Conservation (phyloP, 2,888 invertebrate species). For the Penaeus monodon region DNA sequence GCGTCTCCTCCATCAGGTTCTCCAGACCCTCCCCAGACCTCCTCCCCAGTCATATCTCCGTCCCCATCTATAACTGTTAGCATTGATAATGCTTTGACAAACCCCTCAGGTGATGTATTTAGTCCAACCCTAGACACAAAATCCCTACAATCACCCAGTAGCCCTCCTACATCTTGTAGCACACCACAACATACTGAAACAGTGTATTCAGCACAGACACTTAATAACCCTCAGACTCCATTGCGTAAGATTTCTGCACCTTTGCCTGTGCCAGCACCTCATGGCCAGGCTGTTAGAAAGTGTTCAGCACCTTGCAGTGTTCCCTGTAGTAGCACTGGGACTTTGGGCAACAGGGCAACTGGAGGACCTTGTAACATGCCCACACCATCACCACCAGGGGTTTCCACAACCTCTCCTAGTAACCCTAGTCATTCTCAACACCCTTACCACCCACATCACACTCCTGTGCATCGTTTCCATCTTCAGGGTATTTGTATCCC, state of each 20-base stretch:
- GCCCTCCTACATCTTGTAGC: not conserved
- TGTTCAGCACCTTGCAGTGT: slow-evolving; percentile 47
- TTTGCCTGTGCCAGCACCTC: slow-evolving; percentile 26
- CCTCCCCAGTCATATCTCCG: slow-evolving; percentile 35
- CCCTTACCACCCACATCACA: slow-evolving; percentile 25
- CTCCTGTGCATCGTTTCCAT: slow-evolving; percentile 35
- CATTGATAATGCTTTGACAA: slow-evolving; percentile 25
- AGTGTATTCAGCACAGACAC: not conserved
- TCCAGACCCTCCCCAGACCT: slow-evolving; percentile 30
- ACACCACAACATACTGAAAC: slow-evolving; percentile 1
- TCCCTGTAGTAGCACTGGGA: slow-evolving; percentile 18
- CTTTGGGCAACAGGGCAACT: slow-evolving; percentile 25
- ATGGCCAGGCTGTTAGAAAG: slow-evolving; percentile 34
- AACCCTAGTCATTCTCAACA: slow-evolving; percentile 41
- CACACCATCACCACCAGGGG: slow-evolving; percentile 43
- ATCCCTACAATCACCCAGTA: slow-evolving; percentile 8
- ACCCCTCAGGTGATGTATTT: slow-evolving; percentile 38
- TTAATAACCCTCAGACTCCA: slow-evolving; percentile 29
- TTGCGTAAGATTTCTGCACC: slow-evolving; percentile 56
- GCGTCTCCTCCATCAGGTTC: slow-evolving; percentile 46
- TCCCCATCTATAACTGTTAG: slow-evolving; percentile 57
- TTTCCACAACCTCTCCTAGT: slow-evolving; percentile 34
- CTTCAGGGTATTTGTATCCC: slow-evolving; percentile 40
- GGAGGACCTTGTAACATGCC: slow-evolving; percentile 31
- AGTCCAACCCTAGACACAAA: not conserved